These are phyloP conservation scores for Eupithecia exiguata DNA, from an alignment of 2,888 invertebrate genomes.

Conservation along the genomic window DNA sequence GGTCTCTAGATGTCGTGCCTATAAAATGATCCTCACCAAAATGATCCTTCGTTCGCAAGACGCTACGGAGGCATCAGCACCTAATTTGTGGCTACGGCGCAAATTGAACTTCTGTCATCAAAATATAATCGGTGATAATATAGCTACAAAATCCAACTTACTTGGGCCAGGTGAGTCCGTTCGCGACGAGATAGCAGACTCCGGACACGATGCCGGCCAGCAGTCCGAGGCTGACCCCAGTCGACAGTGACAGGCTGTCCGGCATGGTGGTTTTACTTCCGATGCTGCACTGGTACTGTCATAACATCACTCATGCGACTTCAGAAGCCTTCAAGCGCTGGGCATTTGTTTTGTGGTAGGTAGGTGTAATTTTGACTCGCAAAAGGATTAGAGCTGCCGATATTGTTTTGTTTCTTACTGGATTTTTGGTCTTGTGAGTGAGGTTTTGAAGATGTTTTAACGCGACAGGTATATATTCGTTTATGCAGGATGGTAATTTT, in stretches of 20 bases:
- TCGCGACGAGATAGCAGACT: conserved; percentile 85
- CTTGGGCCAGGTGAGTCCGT: conserved; percentile 81
- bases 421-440: neutral
- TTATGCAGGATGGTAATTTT: neutral
- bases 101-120: neutral
- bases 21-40: no score
- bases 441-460: neutral
- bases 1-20: neutral
- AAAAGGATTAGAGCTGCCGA: neutral
- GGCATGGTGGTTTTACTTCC: conserved; percentile 69
- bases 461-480: neutral
- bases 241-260: conserved; percentile 82
- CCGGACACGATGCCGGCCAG: conserved; percentile 88
- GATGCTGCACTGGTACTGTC: conserved; percentile 9
- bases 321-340: neutral
- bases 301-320: neutral
- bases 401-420: neutral
- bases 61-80: no score
- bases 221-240: conserved; percentile 86
- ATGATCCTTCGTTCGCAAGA: neutral
- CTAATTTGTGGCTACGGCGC: neutral
- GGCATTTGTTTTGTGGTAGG: neutral
- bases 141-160: conserved; percentile 49
- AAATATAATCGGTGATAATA: neutral
- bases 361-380: neutral